Conservation (phyloP, 1,140 invertebrate genomes). For the Limonius californicus region DNA sequence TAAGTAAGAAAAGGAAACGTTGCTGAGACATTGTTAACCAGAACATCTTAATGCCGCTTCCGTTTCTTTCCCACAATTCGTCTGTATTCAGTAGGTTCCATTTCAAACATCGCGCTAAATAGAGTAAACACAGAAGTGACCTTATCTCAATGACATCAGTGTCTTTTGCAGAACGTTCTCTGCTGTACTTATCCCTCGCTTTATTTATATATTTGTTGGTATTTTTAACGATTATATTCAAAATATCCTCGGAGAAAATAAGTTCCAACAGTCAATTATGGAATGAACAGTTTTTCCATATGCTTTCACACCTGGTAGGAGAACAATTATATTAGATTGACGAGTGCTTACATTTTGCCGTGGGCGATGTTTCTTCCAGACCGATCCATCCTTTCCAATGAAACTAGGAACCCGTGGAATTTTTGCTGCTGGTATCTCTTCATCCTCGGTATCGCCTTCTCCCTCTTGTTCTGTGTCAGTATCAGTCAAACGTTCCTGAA, state of each 20-base stretch:
- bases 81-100: too few species aligned
- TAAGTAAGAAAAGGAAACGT: too few species aligned
- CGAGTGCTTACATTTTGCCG: background rate
- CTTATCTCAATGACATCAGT: background rate
- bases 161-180: background rate
- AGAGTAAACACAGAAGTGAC: too few species aligned
- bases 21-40: too few species aligned
- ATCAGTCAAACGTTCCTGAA: background rate
- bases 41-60: too few species aligned
- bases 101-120: background rate
- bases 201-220: too few species aligned
- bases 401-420: too few species aligned
- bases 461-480: too few species aligned
- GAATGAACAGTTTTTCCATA: background rate
- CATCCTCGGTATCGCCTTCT: background rate
- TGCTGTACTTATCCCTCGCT: background rate
- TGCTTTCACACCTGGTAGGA: background rate
- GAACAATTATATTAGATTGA: background rate
- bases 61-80: too few species aligned
- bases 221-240: too few species aligned
- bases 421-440: too few species aligned
- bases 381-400: background rate
- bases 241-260: background rate
- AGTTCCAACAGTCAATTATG: background rate
- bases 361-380: background rate